Base-by-base conservation (phyloP, 2,888 invertebrate species). In the Microdon myrmicae region DNA sequence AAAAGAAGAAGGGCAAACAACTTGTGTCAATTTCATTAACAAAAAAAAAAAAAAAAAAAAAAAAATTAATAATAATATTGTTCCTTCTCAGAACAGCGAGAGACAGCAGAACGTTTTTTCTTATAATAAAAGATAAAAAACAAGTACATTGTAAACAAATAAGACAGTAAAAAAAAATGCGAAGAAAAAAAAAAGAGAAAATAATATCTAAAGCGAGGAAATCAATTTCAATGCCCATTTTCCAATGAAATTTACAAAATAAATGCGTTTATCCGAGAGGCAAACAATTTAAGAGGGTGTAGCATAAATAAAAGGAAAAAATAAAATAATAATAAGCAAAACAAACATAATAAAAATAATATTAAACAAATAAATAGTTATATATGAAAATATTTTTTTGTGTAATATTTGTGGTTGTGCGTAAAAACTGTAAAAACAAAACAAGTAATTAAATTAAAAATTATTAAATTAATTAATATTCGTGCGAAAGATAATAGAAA, bases 351-450 rank as follows among this genome's bases (percentile, higher is more conserved):
- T n/a, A n/a, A n/a, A n/a, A 8, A 14, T 14, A 32, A 17, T 13
- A 6, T 10, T 34, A 16, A 19, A n/a, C 19, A 16, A 9, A 4
- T n/a, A 16, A 14, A 16, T 17, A 17, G 6, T 19, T 17, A 34
- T 34, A 17, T 31, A 10, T 22, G 9, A 56, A 31, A 60, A 54
- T 51, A 61, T 56, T 51, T 35, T n/a, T 64, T 64, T 51, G 56
- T 64, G 51, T 58, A 64, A 56, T 51, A 64, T 64, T 64, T 53
- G 64, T 64, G 64, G 64, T 64, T 64, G 64, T 64, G 64, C 64
- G 51, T 53, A 58, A 64, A 61, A 55, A 55, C 14, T 55, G 44
- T 61, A 64, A 45, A 64, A 55, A 22, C 47, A 49, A 39, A 41
- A 29, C 10, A 38, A 49, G 22, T 25, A 34, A 49, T 13, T 14